Percentiles rank a stretch among this genome's conserved stretches.
phyloP scores from a whole-genome alignment of 2,888 invertebrate species.

The Acleris laterana region DNA sequence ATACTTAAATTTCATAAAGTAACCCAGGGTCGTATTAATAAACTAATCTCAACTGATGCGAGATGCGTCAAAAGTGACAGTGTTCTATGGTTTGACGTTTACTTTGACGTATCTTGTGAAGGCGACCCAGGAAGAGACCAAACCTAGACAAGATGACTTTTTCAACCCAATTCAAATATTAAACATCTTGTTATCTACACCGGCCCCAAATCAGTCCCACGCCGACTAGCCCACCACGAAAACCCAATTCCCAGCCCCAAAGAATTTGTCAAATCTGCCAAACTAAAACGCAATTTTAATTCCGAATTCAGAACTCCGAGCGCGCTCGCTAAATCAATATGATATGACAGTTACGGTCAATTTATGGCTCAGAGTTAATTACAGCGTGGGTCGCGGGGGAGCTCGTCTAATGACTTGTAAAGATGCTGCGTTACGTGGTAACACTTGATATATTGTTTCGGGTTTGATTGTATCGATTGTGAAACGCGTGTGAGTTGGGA shows the following conservation, averaged over 20 bases:
- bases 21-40: no score
- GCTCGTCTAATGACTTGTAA: conserved; percentile 79
- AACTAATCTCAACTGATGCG: no score
- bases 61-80: no score
- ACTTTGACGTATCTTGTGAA: no score
- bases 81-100: no score
- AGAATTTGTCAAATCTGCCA: conserved; percentile 30
- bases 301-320: conserved; percentile 36
- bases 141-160: no score
- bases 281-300: conserved; percentile 37
- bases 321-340: conserved; percentile 83
- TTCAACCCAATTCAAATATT: no score
- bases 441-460: conserved; percentile 32
- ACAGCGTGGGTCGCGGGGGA: conserved; percentile 72
- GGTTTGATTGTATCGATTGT: conserved; percentile 27
- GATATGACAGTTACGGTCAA: conserved; percentile 85
- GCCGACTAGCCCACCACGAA: not conserved
- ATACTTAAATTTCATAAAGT: no score
- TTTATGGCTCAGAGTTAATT: conserved; percentile 84
- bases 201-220: not conserved
- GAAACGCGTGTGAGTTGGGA: not conserved
- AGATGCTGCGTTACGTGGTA: conserved; percentile 58
- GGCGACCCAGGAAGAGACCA: no score
- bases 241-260: not conserved
- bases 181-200: not conserved